A percentile compares a stretch with the other conserved stretches of the same genome.
These are phyloP conservation scores for Stenurella melanura DNA, from an alignment of 2,888 invertebrate genomes.

Conservation along the genomic window DNA sequence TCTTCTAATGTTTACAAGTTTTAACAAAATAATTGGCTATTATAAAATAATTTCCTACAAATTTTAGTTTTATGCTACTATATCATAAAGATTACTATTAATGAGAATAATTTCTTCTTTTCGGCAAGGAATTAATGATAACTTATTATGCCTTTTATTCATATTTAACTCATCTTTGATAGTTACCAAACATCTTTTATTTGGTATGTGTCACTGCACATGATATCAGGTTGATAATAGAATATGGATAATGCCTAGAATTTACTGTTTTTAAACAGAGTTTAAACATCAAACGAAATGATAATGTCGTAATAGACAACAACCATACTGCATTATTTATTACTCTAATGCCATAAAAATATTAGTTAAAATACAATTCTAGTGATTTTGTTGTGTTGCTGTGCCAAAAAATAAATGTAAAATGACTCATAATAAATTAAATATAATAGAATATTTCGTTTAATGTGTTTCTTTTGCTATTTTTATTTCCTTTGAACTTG, in stretches of 20 bases:
- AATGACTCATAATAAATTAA: conserved; percentile 5
- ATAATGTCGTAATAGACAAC: background rate
- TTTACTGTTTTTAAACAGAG: background rate
- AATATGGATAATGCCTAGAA: background rate
- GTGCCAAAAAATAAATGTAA: background rate
- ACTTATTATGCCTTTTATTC: no score
- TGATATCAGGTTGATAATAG: no score
- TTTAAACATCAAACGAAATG: conserved; percentile 7
- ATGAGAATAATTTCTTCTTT: no score
- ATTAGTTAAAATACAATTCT: conserved; percentile 5
- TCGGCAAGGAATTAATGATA: no score
- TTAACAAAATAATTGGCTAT: no score
- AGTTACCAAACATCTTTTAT: no score
- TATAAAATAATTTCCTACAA: no score
- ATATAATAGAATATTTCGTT: background rate
- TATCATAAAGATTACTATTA: no score
- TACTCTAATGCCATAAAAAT: background rate
- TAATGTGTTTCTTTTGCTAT: background rate
- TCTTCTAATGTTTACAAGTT: no score
- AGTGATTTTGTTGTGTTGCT: background rate
- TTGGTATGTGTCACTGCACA: no score
- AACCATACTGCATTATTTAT: background rate
- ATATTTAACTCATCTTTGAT: no score
- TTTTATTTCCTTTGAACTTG: background rate
- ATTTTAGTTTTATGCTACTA: no score